These are phyloP conservation scores for Neotoma lepida DNA, from an alignment of 2,113 vertebrate species.

Conservation along the genomic window DNA sequence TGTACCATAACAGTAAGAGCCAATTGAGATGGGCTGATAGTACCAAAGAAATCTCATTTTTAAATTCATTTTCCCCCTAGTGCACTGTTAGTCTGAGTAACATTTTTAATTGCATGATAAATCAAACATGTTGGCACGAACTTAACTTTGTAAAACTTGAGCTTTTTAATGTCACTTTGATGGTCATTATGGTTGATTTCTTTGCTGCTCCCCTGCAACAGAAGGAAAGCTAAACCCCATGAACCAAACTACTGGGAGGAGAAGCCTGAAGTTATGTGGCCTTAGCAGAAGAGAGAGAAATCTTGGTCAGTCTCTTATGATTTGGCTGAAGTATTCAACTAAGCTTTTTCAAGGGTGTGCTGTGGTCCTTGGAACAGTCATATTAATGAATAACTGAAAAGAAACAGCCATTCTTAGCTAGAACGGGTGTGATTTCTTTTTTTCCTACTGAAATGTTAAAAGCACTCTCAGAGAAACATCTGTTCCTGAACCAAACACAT, in stretches of 20 bases:
- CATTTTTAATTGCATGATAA: slow-evolving; percentile 81
- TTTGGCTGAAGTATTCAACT: slow-evolving; percentile 76
- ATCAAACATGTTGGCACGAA: slow-evolving; percentile 72
- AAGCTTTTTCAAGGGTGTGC: slow-evolving; percentile 35
- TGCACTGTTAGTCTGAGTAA: slow-evolving; percentile 48
- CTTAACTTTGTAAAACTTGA: slow-evolving; percentile 70
- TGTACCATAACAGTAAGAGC: slow-evolving; percentile 54
- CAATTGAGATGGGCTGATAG: slow-evolving; percentile 79
- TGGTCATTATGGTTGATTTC: slow-evolving; percentile 72
- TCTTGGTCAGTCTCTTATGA: slow-evolving; percentile 63
- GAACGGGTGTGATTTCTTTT: slow-evolving; percentile 31
- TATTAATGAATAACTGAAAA: slow-evolving; percentile 79
- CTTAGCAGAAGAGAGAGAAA: slow-evolving; percentile 54
- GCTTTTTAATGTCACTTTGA: slow-evolving; percentile 75
- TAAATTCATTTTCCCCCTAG: not conserved
- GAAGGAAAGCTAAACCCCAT: slow-evolving; percentile 71
- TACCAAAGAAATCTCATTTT: slow-evolving; percentile 80
- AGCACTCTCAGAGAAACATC: slow-evolving; percentile 57
- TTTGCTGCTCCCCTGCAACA: slow-evolving; percentile 63
- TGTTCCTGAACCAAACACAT: slow-evolving; percentile 29
- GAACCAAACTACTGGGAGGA: slow-evolving; percentile 69
- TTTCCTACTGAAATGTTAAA: slow-evolving; percentile 54
- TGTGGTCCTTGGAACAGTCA: slow-evolving; percentile 63
- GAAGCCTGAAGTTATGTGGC: not conserved
- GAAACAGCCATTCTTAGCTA: slow-evolving; percentile 65